Evolutionary conservation across 2,888 invertebrate genomes (phyloP), one percentile per base, ranked within the genome.

Genomic region (Fissipunctia ypsillon): DNA sequence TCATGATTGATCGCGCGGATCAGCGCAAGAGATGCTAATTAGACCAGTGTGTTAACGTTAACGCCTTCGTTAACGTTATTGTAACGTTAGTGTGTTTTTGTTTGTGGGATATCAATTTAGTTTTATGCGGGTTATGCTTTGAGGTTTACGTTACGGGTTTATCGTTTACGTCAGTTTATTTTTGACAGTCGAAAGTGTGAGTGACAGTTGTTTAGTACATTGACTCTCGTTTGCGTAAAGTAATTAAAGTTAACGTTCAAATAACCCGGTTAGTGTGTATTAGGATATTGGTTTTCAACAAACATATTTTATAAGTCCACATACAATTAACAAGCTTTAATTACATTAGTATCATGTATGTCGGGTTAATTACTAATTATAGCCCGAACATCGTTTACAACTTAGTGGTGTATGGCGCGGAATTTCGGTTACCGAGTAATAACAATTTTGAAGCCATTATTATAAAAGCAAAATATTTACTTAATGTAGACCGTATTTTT

Each of bases 1-100:
- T 54, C 69, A 54, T 80, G 86, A 82, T 87, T 85, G 77, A 82
- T 85, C 70, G 56, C 64, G 54, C 65, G 73, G 57, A 69, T 78
- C 76, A 41, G 50, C 69, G 69, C 65, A 69, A 61, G 65, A 73
- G 71, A 64, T 77, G 64, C 68, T 80, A 80, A 84, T 82, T 70
- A 69, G 41, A 54, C 43, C 60, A 68, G 28, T 31, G 57, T 73
- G 69, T 69, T 60, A 54, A 74, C 69, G 60, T 65, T 65, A 63
- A 78, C 73, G 69, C 50, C 57, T 72, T 68, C 72, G 65, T 83
- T 61, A 60, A 78, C 57, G 64, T 79, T 71, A 78, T 78, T 59
- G 57, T 61, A 45, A 48, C 41, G 54, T 73, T 60, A 28, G 41
- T 25, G 31, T 57, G 19, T 38, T 65, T 69, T 59, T 68, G 31